Base-by-base conservation (phyloP, 1,140 invertebrate species). In the Drosophila parabipectinata region DNA sequence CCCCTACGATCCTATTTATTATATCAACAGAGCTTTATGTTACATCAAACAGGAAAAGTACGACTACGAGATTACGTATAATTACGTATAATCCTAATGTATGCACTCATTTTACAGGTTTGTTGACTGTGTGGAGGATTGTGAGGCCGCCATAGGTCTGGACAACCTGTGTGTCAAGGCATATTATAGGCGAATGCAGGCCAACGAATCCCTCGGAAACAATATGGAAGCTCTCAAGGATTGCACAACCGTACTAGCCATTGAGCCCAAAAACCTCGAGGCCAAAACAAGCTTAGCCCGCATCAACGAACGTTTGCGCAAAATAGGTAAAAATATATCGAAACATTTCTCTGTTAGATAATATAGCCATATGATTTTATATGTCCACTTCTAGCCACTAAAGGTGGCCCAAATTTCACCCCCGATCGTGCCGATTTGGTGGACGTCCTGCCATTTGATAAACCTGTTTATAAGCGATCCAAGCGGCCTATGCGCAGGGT, bases 11-110 rank as follows among this genome's bases (percentile, higher is more conserved):
- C 94, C 97, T 6, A 93, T 97, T 6, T 96, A 96, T 82, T 97
- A 95, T 90, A 96, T 97, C 7, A 99, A 99, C 92, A 93, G 98
- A 82, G 97, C 97, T 7, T 93, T 98, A 62, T 98, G 97, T 73
- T 95, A 96, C 75, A 92, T 98, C 9, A 98, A 98, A 91, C 94
- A 95, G 77, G 94, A 97, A 72, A 95, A 96, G 97, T 98, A 67
- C 34, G 60, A 26, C 9, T 12, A 1, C 34, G 3, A 37, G 10
- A 9, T 14, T 37, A n/a, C 4, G 3, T 41, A 6, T 3, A 14
- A 41, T 41, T 5, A n/a, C 10, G 9, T 3, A 3, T 21, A 3
- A 14, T 14, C 39, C 14, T 10, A 41, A 21, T 21, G 21, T 21
- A 21, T 21, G 21, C n/a, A n/a, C 10, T 1, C 9, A 30, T 21